Percentiles rank a stretch among this genome's conserved stretches.
Evolutionary conservation across 2,888 invertebrate genomes (phyloP).

Genomic region (Rhingia campestris): DNA sequence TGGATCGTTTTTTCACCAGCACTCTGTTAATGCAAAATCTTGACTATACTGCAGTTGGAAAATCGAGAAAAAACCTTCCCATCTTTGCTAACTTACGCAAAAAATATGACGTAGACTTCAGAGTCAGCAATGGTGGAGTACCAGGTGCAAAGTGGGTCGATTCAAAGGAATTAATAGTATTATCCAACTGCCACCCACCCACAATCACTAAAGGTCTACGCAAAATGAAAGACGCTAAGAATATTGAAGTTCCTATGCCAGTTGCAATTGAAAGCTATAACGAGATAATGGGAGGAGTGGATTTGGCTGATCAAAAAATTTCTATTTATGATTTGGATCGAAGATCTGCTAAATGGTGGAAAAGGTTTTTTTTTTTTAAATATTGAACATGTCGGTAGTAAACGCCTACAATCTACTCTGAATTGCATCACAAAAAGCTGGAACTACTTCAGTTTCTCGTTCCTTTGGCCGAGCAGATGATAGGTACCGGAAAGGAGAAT

Average conservation of each 20-base stretch:
- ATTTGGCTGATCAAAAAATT: constrained; percentile 57
- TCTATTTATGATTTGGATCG: constrained; percentile 40
- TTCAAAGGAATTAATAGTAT: constrained; percentile 47
- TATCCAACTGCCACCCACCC: constrained; percentile 47
- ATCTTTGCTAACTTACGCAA: not conserved
- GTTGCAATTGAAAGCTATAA: no score
- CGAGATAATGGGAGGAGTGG: constrained; percentile 54
- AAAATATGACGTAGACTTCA: constrained; percentile 13
- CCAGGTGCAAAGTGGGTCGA: constrained; percentile 36
- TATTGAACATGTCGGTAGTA: no score
- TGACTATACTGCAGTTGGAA: constrained; percentile 14
- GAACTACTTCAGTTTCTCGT: constrained; percentile 1
- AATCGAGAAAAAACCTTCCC: constrained; percentile 20
- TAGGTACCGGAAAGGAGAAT: constrained; percentile 12
- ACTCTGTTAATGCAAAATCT: constrained; percentile 13
- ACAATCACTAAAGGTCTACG: constrained; percentile 23
- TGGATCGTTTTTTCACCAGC: constrained; percentile 21
- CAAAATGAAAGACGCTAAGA: constrained; percentile 9
- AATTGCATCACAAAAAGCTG: constrained; percentile 5
- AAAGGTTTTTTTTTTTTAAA: constrained; percentile 53
- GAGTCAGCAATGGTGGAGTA: constrained; percentile 28
- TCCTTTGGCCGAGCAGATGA: constrained; percentile 11
- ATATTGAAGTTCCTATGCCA: constrained; percentile 7
- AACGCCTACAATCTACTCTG: constrained; percentile 14
- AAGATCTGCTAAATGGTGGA: constrained; percentile 53